Evolutionary conservation across 2,888 invertebrate genomes (phyloP).

Genomic region (Malthinus flaveolus): DNA sequence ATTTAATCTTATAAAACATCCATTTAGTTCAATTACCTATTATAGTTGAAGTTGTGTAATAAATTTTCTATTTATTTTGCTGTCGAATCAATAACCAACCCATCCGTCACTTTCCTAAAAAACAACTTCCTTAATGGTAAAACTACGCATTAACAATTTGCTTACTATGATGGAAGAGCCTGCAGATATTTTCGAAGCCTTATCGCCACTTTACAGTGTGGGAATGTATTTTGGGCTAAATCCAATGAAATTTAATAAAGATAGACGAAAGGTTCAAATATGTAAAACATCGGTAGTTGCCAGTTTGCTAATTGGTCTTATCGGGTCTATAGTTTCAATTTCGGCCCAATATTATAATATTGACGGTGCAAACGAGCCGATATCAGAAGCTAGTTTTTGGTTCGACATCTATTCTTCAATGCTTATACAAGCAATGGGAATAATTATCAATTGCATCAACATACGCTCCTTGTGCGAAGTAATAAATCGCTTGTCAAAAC

Average conservation of each 20-base stretch:
- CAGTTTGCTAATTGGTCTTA: slow-evolving; percentile 6
- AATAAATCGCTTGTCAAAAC: background rate
- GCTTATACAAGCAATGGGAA: slow-evolving; percentile 16
- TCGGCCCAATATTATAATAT: slow-evolving; percentile 7
- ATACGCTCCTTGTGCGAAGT: background rate
- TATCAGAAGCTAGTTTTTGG: slow-evolving; percentile 28
- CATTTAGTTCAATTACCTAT: too few relatives aligned
- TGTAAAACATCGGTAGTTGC: slow-evolving; percentile 14
- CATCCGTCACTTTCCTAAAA: too few relatives aligned
- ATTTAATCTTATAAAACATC: too few relatives aligned
- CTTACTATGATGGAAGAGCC: slow-evolving; percentile 6
- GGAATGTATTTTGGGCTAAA: slow-evolving; percentile 17
- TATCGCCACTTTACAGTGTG: slow-evolving; percentile 14
- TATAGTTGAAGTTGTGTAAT: too few relatives aligned
- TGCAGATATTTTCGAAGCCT: slow-evolving; percentile 15
- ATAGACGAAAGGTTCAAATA: slow-evolving; percentile 2
- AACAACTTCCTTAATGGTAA: too few relatives aligned
- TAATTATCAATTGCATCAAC: slow-evolving; percentile 21
- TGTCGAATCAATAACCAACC: too few relatives aligned
- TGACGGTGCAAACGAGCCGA: slow-evolving; percentile 7
- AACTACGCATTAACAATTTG: too few relatives aligned
- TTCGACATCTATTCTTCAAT: slow-evolving; percentile 27
- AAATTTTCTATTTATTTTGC: too few relatives aligned
- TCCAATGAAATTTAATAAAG: slow-evolving; percentile 17
- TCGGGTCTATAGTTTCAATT: background rate